Base-by-base conservation (phyloP, 2,113 vertebrate genomes). In the Chlamydotis undulata region DNA sequence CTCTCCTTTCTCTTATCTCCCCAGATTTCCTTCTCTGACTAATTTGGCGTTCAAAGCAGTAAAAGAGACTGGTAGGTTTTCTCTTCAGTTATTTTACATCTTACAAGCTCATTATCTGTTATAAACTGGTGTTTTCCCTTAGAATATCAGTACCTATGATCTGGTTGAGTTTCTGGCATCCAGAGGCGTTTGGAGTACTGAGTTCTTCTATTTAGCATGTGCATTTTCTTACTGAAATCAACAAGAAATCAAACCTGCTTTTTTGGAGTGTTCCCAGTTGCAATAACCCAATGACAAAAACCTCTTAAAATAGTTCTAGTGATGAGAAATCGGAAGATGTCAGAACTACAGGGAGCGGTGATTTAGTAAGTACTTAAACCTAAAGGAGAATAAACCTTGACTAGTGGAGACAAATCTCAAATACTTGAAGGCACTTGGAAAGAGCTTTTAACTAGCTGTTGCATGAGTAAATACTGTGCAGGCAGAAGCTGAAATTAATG, bases 331-430 rank as follows among this genome's bases (percentile, higher is more conserved):
- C 50, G 37, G 37, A 37, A 49, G 61, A 52, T 69, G 50, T 87
- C 61, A 61, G 57, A 43, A 50, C 37, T 74, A 17, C 7, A 7
- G 56, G 55, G 73, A 75, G 63, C 71, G 24, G 52, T 50, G 76
- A 86, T 83, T 83, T 56, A 90, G 26, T 74, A 47, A 94, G 69
- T 80, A 50, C 89, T 89, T 92, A 56, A 24, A 68, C 68, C 47
- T 94, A 61, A 73, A 81, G 39, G 53, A 90, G 83, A 86, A 47
- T 63, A 92, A 88, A 76, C 77, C 57, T 92, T 87, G 74, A 75
- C 77, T 78, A 79, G 41, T 31, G 61, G 53, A 82, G 55, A 68
- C 53, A 83, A 57, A 92, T 96, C 68, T 96, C 49, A 76, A n/a
- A 73, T 90, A 67, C 74, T 93, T 52, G 17, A 57, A 64, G 77